These are phyloP conservation scores for Leptinotarsa lineolata DNA, from an alignment of 1,140 invertebrate species.

Conservation along the genomic window DNA sequence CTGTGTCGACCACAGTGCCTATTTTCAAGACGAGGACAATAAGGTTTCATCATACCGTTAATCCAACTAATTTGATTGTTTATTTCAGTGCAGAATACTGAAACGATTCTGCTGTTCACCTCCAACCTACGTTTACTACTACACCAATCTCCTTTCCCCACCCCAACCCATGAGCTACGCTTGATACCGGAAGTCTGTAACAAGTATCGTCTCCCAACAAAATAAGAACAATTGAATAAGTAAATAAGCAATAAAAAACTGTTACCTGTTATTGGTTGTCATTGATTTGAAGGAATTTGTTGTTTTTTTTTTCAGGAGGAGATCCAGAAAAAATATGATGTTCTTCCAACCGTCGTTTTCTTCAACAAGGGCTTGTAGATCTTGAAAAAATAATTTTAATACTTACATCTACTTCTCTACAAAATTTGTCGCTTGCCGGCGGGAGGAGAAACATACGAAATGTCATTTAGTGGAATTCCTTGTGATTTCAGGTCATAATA, in stretches of 20 bases:
- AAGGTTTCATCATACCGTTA: too few relatives aligned
- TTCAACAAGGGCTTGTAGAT: slow-evolving; percentile 46
- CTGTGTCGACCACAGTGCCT: too few relatives aligned
- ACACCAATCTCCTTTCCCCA: neutral
- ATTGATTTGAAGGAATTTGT: neutral
- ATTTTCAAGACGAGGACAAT: too few relatives aligned
- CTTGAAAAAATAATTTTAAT: too few relatives aligned
- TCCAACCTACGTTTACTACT: slow-evolving; percentile 61
- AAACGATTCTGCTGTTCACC: slow-evolving; percentile 54
- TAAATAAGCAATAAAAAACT: slow-evolving; percentile 17
- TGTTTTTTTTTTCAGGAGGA: slow-evolving; percentile 36
- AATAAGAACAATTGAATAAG: slow-evolving; percentile 10
- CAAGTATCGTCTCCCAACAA: neutral
- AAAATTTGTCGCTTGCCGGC: too few relatives aligned
- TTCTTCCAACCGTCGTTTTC: slow-evolving; percentile 31
- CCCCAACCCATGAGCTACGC: neutral
- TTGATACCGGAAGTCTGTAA: neutral
- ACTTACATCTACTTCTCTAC: too few relatives aligned
- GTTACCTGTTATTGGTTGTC: neutral
- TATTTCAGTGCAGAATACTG: slow-evolving; percentile 55
- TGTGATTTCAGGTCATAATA: too few relatives aligned
- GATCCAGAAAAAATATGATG: slow-evolving; percentile 34
- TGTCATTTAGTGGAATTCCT: too few relatives aligned
- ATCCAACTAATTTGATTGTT: slow-evolving; percentile 23
- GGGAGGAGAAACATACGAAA: too few relatives aligned